phyloP scores from a whole-genome alignment of 2,797 vertebrate species.

The Poeciliopsis turneri region DNA sequence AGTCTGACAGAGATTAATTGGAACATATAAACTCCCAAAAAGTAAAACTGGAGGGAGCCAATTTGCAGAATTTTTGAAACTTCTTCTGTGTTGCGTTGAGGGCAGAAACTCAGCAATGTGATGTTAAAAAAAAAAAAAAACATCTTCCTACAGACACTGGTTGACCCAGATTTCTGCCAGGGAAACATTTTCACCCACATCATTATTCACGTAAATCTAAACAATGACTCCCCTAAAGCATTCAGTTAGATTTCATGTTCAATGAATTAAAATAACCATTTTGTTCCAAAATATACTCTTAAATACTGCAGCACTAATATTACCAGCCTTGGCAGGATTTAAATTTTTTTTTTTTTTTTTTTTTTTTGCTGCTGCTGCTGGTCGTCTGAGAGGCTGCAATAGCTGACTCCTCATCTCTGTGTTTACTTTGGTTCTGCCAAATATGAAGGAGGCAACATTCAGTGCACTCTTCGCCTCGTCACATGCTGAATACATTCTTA shows the following conservation, averaged over 20 bases:
- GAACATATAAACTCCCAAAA: not conserved
- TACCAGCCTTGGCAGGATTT: not conserved
- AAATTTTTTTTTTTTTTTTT: constrained; percentile 12
- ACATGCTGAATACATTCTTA: constrained; percentile 70
- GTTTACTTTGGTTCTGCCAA: constrained; percentile 67
- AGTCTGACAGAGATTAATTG: not conserved
- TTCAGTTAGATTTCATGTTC: not conserved
- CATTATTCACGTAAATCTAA: not conserved
- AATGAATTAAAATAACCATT: not conserved
- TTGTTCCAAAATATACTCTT: not conserved
- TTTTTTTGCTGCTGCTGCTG: constrained; percentile 2
- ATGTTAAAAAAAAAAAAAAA: not conserved
- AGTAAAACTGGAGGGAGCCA: not conserved
- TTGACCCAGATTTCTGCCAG: not conserved
- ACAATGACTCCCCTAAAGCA: not conserved
- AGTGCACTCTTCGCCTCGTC: constrained; percentile 46
- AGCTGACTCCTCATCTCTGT: constrained; percentile 50
- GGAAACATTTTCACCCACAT: not conserved
- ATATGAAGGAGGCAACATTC: constrained; percentile 53
- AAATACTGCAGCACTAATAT: not conserved
- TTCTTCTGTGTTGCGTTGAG: not conserved
- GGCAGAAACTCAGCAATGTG: not conserved
- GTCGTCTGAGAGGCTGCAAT: constrained; percentile 46
- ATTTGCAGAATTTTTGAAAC: not conserved
- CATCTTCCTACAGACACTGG: not conserved